Evolutionary conservation across 2,113 vertebrate genomes (phyloP).

Genomic region (Theristicus caerulescens): DNA sequence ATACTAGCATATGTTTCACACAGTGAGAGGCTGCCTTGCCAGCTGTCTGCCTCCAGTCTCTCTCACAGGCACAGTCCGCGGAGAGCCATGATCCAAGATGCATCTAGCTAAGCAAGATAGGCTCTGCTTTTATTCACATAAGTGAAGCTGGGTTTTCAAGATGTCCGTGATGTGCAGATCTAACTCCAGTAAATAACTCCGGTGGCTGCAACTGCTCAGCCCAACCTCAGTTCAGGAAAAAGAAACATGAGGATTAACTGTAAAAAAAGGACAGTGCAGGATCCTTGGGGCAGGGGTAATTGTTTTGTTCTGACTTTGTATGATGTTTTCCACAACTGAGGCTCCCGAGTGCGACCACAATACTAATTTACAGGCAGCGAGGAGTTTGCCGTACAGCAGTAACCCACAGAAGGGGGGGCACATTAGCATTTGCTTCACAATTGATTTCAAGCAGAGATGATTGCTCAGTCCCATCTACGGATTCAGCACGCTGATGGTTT

Average conservation of each 20-base stretch:
- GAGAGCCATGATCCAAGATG: not conserved
- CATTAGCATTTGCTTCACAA: not conserved
- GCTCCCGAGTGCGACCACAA: not conserved
- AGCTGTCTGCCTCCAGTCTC: not conserved
- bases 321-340: not conserved
- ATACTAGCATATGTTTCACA: not conserved
- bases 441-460: not conserved
- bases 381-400: not conserved
- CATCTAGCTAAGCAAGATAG: not conserved
- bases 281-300: not conserved
- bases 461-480: not conserved
- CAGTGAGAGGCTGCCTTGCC: not conserved
- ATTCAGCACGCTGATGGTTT: not conserved
- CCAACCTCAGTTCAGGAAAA: not conserved
- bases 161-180: not conserved
- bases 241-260: not conserved
- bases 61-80: not conserved
- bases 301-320: not conserved
- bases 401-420: not conserved
- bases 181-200: not conserved
- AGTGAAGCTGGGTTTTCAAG: not conserved
- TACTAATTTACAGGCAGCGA: not conserved
- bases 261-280: not conserved
- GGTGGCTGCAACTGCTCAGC: not conserved
- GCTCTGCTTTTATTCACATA: not conserved